Evolutionary conservation across 2,113 vertebrate genomes (phyloP).

Genomic region (Rhinopithecus roxellana): DNA sequence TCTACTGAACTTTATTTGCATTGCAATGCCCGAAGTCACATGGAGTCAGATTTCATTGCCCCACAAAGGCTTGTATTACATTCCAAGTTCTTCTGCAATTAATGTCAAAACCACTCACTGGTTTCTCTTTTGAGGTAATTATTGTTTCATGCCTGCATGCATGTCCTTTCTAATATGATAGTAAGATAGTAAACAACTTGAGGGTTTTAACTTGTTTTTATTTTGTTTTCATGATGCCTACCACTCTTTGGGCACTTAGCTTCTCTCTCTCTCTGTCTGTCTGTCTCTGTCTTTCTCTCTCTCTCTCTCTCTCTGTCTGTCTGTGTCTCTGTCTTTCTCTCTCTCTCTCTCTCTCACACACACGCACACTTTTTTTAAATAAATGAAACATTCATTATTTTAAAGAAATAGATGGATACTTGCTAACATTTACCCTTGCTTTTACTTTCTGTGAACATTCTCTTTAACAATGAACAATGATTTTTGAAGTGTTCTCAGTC

Average conservation of each 20-base stretch:
- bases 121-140: not conserved
- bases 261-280: not conserved
- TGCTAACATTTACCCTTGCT: not conserved
- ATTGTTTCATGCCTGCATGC: not conserved
- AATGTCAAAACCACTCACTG: not conserved
- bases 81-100: not conserved
- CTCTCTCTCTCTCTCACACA: not conserved
- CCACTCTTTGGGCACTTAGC: not conserved
- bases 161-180: not conserved
- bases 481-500: not conserved
- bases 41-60: not conserved
- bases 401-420: not conserved
- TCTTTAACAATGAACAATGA: not conserved
- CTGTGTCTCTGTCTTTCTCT: not conserved
- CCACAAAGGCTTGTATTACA: not conserved
- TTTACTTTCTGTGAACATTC: not conserved
- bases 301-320: not conserved
- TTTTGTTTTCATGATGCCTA: not conserved
- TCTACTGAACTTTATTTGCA: not conserved
- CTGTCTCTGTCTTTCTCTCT: not conserved
- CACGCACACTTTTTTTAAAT: accelerated
- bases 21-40: not conserved
- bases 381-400: not conserved
- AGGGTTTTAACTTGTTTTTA: not conserved
- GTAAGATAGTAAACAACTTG: not conserved